Evolutionary conservation across 2,797 vertebrate species (phyloP), one percentile per base, ranked within the genome.

Genomic region (Lutjanus argentimaculatus): DNA sequence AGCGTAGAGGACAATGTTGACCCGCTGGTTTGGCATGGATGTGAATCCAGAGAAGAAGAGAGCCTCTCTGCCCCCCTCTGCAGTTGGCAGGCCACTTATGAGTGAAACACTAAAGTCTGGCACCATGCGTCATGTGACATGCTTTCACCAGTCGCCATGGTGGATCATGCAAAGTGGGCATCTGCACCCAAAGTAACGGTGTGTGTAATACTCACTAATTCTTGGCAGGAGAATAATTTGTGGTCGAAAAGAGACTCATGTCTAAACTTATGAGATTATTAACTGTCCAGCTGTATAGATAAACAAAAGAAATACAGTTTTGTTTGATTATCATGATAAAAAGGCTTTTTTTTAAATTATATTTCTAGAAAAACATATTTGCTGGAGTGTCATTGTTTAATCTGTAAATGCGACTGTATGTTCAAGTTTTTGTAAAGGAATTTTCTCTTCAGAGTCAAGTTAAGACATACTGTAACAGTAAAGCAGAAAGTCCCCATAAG

Each of bases 91-190:
- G 78, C 85, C 67, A 69, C 84, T 95, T 94, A 93, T 91, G 83
- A 93, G 89, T 66, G 87, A 73, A 63, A 75, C 85, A 82, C 85
- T 73, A 80, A 90, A 68, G 79, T 90, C 89, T 87, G 87, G 85
- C 87, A 92, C 88, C 84, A 82, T 75, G 83, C 1, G 69, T 92
- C 95, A 96, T 92, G 91, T 96, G 95, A 95, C 92, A 83, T 57
- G 49, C 67, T 62, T 83, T 91, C 87, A 88, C 91, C 86, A 87
- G 77, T 89, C 65, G 57, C 82, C 85, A 68, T 81, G 82, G 69
- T 72, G 81, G 55, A 25, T 49, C 79, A 76, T 77, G 57, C 77
- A 85, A 86, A 85, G 59, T 78, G 77, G 75, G 65, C 80, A 88
- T 84, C 79, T 74, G 77, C 45, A 30, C 71, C 72, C 40, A 30